Evolutionary conservation across 2,888 invertebrate species (phyloP).

Genomic region (Deroplatys truncata): DNA sequence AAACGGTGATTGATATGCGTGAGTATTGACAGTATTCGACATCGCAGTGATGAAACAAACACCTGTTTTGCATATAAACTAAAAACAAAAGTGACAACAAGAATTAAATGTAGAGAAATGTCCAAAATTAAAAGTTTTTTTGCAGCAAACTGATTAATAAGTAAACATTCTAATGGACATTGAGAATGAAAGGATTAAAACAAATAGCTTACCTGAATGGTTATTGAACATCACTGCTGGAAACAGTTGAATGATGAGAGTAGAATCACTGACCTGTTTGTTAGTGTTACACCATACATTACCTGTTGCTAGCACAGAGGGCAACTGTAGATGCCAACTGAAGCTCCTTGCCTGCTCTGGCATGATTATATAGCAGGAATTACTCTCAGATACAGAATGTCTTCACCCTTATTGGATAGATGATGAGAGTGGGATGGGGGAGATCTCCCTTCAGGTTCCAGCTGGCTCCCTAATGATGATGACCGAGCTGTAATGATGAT

Average conservation of each 20-base stretch:
- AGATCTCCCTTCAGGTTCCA: conserved; percentile 3
- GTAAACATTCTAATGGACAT: not conserved
- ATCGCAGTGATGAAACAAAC: no score
- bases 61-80: no score
- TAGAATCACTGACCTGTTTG: no score
- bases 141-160: not conserved
- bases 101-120: no score
- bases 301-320: no score
- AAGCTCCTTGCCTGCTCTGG: not conserved
- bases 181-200: not conserved
- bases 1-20: no score
- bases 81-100: not conserved
- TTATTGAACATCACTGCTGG: not conserved
- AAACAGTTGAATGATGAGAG: no score
- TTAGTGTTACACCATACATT: no score
- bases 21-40: no score
- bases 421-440: not conserved
- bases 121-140: no score
- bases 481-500: conserved; percentile 21
- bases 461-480: conserved; percentile 18
- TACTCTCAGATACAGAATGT: not conserved
- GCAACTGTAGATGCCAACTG: not conserved
- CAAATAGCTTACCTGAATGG: not conserved
- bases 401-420: not conserved
- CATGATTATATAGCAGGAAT: conserved; percentile 2